These are phyloP conservation scores for Poeciliopsis presidionis DNA, from an alignment of 2,797 vertebrate genomes.

Conservation along the genomic window DNA sequence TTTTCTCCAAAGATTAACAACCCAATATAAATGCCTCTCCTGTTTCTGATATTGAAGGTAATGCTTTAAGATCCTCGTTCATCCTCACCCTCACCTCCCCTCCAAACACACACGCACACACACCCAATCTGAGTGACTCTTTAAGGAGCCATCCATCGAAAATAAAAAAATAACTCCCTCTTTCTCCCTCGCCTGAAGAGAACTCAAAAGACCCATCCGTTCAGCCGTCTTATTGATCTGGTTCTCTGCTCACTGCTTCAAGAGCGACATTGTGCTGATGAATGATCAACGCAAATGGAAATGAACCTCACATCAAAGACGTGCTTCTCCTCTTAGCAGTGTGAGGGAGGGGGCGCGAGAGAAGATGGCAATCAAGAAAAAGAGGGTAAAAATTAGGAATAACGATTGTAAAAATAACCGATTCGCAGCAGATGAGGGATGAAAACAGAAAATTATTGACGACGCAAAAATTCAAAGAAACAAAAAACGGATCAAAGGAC, in stretches of 20 bases:
- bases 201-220: constrained; percentile 53
- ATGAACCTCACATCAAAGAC: constrained; percentile 53
- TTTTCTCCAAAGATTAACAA: constrained; percentile 31
- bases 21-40: constrained; percentile 29
- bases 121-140: constrained; percentile 36
- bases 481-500: neutral
- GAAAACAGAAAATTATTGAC: neutral
- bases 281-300: constrained; percentile 59
- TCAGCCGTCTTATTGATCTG: constrained; percentile 67
- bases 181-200: constrained; percentile 49
- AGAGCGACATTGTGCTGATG: constrained; percentile 57
- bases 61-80: constrained; percentile 52
- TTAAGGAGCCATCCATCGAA: constrained; percentile 51
- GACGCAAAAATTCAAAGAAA: constrained; percentile 4
- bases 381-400: neutral
- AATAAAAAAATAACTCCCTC: constrained; percentile 24
- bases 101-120: neutral
- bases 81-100: constrained; percentile 5
- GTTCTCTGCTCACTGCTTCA: constrained; percentile 58
- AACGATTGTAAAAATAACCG: constrained; percentile 2
- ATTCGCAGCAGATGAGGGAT: constrained; percentile 10
- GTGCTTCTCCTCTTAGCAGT: constrained; percentile 19
- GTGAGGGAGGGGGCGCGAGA: neutral
- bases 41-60: constrained; percentile 40
- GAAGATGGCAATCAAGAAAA: constrained; percentile 3